Conservation (phyloP, 2,888 invertebrate genomes). For the Caenorhabditis wallacei region DNA sequence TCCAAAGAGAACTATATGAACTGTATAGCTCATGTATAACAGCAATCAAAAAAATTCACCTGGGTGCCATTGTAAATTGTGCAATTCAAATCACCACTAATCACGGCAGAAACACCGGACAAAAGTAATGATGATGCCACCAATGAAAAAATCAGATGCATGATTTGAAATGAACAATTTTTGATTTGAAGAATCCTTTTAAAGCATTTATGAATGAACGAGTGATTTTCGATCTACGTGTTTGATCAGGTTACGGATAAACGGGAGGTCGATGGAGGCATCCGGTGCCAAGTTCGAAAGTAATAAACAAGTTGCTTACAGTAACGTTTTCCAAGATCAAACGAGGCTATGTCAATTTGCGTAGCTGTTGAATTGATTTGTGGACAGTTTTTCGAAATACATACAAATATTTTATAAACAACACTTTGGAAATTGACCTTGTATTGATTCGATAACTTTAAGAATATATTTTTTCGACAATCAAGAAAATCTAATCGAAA, state of each 20-base stretch:
- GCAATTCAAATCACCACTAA: conserved; percentile 32
- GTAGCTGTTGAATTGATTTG: too few relatives aligned
- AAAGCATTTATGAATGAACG: background rate
- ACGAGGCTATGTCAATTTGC: too few relatives aligned
- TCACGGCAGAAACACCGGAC: background rate
- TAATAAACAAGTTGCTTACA: background rate
- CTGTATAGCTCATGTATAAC: too few relatives aligned
- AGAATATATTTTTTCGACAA: too few relatives aligned
- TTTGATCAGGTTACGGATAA: background rate
- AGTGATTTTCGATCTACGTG: background rate
- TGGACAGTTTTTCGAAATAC: too few relatives aligned
- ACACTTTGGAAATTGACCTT: too few relatives aligned
- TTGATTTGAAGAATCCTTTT: background rate
- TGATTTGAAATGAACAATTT: background rate
- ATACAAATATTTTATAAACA: too few relatives aligned
- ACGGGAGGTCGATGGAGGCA: background rate
- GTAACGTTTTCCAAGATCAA: background rate
- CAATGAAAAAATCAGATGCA: background rate
- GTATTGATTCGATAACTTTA: too few relatives aligned
- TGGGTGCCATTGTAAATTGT: conserved; percentile 24
- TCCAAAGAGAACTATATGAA: too few relatives aligned
- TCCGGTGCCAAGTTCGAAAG: background rate
- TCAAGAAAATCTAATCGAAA: too few relatives aligned
- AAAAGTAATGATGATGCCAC: background rate
- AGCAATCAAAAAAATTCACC: conserved; percentile 10